phyloP scores from a whole-genome alignment of 1,140 invertebrate species.

The Tribolium castaneum region DNA sequence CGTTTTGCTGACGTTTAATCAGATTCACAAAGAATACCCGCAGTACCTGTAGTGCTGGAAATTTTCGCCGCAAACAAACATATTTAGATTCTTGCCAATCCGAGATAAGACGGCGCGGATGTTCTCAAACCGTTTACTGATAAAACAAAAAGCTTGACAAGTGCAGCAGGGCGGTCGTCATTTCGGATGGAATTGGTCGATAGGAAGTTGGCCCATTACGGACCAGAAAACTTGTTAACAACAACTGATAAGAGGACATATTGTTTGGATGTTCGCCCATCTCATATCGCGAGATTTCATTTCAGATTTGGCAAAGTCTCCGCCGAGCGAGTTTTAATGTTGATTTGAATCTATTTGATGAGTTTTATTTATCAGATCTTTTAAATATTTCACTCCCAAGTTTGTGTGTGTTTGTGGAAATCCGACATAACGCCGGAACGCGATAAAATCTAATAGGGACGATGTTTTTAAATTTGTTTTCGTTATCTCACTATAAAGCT shows the following conservation, averaged over 20 bases:
- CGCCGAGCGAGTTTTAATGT: constrained; percentile 58
- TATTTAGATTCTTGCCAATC: no score
- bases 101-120: constrained; percentile 31
- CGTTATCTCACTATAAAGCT: constrained; percentile 45
- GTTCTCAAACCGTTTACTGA: constrained; percentile 52
- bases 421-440: constrained; percentile 25
- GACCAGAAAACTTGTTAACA: constrained; percentile 63
- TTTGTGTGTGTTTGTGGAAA: constrained; percentile 47
- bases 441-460: constrained; percentile 48
- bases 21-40: neutral
- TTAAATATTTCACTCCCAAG: constrained; percentile 46
- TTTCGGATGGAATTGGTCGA: constrained; percentile 57
- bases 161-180: constrained; percentile 49
- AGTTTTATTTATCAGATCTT: constrained; percentile 62
- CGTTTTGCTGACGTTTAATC: constrained; percentile 8
- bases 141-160: constrained; percentile 60
- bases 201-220: constrained; percentile 59
- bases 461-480: constrained; percentile 51
- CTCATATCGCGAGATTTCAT: constrained; percentile 59
- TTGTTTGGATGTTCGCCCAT: constrained; percentile 62
- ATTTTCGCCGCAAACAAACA: neutral
- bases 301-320: constrained; percentile 59
- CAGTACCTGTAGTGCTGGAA: neutral
- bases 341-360: constrained; percentile 63
- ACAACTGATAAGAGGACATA: constrained; percentile 62